Conservation (phyloP, 2,888 invertebrate species). For the Eupsilia transversa region DNA sequence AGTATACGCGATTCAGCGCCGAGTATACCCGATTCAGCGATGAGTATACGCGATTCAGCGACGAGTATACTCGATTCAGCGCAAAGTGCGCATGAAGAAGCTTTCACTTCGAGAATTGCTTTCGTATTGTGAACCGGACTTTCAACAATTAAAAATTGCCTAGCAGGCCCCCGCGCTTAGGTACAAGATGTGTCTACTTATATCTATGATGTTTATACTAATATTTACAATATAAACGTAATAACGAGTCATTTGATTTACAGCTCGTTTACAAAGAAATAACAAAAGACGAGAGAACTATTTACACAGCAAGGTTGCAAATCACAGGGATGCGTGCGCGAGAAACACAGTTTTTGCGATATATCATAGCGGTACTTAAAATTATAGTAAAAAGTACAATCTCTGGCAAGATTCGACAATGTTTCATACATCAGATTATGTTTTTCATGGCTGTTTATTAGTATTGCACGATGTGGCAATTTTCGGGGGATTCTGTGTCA, state of each 20-base stretch:
- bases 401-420: constrained; percentile 81
- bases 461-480: constrained; percentile 27
- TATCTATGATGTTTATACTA: constrained; percentile 81
- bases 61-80: background rate
- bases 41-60: no score
- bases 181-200: constrained; percentile 90
- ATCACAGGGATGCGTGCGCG: constrained; percentile 88
- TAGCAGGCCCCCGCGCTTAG: constrained; percentile 70
- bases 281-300: constrained; percentile 88
- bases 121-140: background rate
- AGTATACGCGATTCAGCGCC: no score
- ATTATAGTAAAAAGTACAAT: constrained; percentile 70
- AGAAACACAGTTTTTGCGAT: constrained; percentile 74
- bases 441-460: constrained; percentile 33
- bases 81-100: no score
- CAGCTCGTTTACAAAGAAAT: constrained; percentile 84
- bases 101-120: background rate
- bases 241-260: constrained; percentile 81
- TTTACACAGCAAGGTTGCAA: constrained; percentile 88
- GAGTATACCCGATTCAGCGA: background rate
- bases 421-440: constrained; percentile 28
- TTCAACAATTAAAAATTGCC: constrained; percentile 13
- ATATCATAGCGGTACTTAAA: constrained; percentile 64
- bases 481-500: background rate
- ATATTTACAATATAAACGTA: constrained; percentile 88